A percentile compares a stretch with the other conserved stretches of the same genome.
These are phyloP conservation scores for Arion vulgaris DNA, from an alignment of 1,140 invertebrate genomes.

Conservation along the genomic window DNA sequence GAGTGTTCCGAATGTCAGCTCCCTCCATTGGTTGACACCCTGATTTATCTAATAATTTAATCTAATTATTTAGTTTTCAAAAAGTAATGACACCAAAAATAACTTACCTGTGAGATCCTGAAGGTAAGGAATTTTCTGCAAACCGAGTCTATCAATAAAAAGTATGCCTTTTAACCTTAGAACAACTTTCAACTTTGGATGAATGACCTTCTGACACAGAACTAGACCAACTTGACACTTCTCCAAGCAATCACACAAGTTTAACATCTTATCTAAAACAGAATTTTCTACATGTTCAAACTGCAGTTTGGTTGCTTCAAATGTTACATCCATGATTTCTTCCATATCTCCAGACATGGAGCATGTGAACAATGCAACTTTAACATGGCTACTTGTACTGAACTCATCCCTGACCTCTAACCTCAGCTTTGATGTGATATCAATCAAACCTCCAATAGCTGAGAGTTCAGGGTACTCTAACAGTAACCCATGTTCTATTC, in stretches of 20 bases:
- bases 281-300: constrained; percentile 34
- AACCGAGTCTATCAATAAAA: constrained; percentile 77
- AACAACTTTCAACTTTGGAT: constrained; percentile 50
- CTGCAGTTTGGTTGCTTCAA: constrained; percentile 37
- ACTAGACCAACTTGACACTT: constrained; percentile 46
- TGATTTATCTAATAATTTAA: no score
- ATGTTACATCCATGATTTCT: constrained; percentile 42
- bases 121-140: constrained; percentile 44
- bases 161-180: constrained; percentile 82
- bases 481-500: constrained; percentile 41
- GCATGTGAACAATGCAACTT: constrained; percentile 47
- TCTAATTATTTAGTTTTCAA: no score
- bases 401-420: background rate
- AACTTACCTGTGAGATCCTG: constrained; percentile 50
- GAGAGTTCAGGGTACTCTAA: constrained; percentile 46
- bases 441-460: constrained; percentile 12
- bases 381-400: constrained; percentile 8
- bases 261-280: constrained; percentile 34
- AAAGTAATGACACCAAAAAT: no score
- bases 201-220: constrained; percentile 59
- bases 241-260: constrained; percentile 43
- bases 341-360: constrained; percentile 58
- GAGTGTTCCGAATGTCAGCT: no score
- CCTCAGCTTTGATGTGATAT: background rate
- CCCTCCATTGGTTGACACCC: no score